These are phyloP conservation scores for Arctia plantaginis DNA, from an alignment of 2,888 invertebrate species.

Conservation along the genomic window DNA sequence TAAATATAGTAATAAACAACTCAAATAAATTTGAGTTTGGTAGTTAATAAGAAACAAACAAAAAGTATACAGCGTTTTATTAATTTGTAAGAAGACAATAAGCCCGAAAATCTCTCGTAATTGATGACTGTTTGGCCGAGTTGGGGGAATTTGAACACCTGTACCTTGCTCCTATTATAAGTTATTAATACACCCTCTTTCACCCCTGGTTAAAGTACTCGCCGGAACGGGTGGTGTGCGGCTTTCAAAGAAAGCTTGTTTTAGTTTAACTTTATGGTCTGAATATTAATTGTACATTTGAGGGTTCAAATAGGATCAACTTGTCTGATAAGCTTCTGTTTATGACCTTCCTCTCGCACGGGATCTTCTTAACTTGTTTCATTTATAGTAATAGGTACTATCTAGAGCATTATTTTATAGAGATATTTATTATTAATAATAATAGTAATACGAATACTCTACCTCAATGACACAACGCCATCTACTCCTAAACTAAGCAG, in stretches of 20 bases:
- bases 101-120: constrained; percentile 67
- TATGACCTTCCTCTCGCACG: background rate
- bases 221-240: constrained; percentile 4
- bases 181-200: constrained; percentile 50
- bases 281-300: constrained; percentile 31
- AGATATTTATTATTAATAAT: background rate
- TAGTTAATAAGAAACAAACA: constrained; percentile 69
- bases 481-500: no score
- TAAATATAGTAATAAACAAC: background rate
- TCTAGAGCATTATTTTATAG: background rate
- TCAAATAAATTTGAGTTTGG: constrained; percentile 63
- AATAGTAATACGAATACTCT: no score
- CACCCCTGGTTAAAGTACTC: constrained; percentile 19
- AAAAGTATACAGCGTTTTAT: constrained; percentile 68
- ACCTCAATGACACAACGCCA: no score
- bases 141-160: constrained; percentile 65
- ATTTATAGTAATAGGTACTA: background rate
- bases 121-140: constrained; percentile 69
- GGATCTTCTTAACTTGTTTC: background rate
- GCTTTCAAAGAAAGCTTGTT: constrained; percentile 18
- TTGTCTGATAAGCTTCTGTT: background rate
- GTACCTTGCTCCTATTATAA: constrained; percentile 54
- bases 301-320: constrained; percentile 10
- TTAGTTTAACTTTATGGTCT: constrained; percentile 10
- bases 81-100: constrained; percentile 73